phyloP scores from a whole-genome alignment of 2,797 vertebrate genomes.

The Rhynchotus rufescens region DNA sequence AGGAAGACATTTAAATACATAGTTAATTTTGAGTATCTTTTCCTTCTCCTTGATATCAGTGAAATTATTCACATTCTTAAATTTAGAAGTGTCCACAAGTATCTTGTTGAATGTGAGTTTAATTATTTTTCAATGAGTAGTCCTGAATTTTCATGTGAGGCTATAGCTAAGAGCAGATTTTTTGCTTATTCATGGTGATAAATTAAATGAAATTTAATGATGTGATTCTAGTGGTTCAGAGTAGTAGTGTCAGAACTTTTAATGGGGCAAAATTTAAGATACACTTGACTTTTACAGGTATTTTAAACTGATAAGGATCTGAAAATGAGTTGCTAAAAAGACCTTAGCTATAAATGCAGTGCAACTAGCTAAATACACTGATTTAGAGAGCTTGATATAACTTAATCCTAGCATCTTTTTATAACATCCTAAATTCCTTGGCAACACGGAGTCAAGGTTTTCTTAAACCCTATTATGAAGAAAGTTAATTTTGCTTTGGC shows the following conservation, averaged over 20 bases:
- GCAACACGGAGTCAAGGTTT: slow-evolving; percentile 18
- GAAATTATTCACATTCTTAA: background rate
- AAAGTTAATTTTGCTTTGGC: slow-evolving; percentile 72
- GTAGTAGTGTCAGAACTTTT: background rate
- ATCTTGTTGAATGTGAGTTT: background rate
- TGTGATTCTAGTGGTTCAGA: background rate
- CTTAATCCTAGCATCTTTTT: slow-evolving; percentile 50
- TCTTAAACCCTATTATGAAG: slow-evolving; percentile 53
- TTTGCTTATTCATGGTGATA: background rate
- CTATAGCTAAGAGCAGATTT: background rate
- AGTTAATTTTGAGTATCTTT: background rate
- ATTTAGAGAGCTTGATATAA: slow-evolving; percentile 53
- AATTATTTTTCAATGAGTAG: background rate
- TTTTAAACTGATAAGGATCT: background rate
- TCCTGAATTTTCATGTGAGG: background rate
- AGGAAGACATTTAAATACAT: background rate
- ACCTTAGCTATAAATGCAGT: slow-evolving; percentile 6
- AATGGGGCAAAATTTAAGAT: background rate
- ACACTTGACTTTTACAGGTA: background rate
- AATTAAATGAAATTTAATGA: background rate
- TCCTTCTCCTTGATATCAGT: background rate
- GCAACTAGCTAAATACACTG: slow-evolving; percentile 25
- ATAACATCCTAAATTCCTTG: slow-evolving; percentile 31
- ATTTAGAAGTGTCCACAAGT: background rate
- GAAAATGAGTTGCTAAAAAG: slow-evolving; percentile 10